Evolutionary conservation across 2,797 vertebrate genomes (phyloP), one percentile per base, ranked within the genome.

Genomic region (Gymnocypris eckloni): DNA sequence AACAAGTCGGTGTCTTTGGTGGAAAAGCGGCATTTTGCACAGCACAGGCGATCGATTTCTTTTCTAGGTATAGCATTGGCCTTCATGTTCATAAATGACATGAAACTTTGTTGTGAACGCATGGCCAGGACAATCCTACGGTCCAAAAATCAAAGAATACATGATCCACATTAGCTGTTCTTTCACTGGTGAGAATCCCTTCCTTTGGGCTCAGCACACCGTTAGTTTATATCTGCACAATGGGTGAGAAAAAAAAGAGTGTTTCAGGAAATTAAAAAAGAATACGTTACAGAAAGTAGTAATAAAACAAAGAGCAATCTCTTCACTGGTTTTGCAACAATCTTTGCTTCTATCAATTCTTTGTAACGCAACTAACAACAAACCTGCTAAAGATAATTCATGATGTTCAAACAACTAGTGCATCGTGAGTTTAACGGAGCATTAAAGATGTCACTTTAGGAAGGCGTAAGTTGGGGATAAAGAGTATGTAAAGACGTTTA

Each of bases 11-110:
- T 86, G 83, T 98, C 96, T 79, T 95, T 95, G 0, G 97, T 96
- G 11, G 96, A 95, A 91, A 97, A 99, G 61, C 96, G 95, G 79
- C 97, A 98, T 83, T 98, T 99, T 88, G 97, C 95, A 88, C 97
- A 98, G 66, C 94, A 96, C 89, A 95, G 95, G 89, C 95, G 97
- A 83, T 92, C 93, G 91, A 88, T 73, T 93, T 94, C 80, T 93
- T 93, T 91, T 93, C 94, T 79, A 92, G 89, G 91, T 91, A 69
- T 93, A 87, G 92, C 92, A 54, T 89, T 84, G 1, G 71, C 83
- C 37, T 0, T 83, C 52, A 89, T 92, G 86, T 92, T 91, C 0
- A 90, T 56, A 5, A 90, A 88, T 33, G 91, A 90, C 79, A 90
- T 89, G 20, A 91, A 86, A 87, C 88, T 54, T 81, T 81, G 89